Base-by-base conservation (phyloP, 1,140 invertebrate species). In the Campoletis sonorensis region DNA sequence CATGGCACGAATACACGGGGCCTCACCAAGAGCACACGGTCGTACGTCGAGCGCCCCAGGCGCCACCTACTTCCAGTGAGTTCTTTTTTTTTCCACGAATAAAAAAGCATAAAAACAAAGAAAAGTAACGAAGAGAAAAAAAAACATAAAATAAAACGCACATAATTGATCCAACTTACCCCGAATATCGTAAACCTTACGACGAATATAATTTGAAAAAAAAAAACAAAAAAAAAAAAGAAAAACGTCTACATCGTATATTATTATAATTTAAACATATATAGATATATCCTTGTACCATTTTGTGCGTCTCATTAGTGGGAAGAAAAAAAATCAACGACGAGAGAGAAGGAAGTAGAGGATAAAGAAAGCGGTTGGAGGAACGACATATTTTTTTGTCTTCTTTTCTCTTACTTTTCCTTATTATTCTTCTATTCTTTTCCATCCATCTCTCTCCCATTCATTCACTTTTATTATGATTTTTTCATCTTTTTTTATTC, bases 1-100 rank as follows among this genome's bases (percentile, higher is more conserved):
- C 96, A 95, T 97, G 97, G 97, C 96, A 97, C 94, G 96, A 97
- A 91, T 97, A 96, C 93, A 96, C 96, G 80, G 95, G 95, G 71
- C 93, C 93, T 68, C 91, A 94, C 81, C 93, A 93, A 83, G 93
- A 94, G 91, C 93, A 87, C 88, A 93, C 87, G 91, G 94, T 90
- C 93, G 94, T 91, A 92, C 95, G 90, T 94, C 95, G 88, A 87
- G 92, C 93, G 93, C 93, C 91, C 88, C 94, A 93, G 90, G 93
- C 91, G 86, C 93, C 91, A 89, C 93, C 91, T 92, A 93, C 90
- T 89, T 93, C 90, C 90, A 92, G 91, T 92, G 90, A 92, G 91
- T 92, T 81, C 64, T 77, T 92, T 82, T 92, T 82, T 78, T 80
- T 83, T 72, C 75, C n/a, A 54, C 5, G 16, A 21, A 8, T 58